Conservation (phyloP, 2,888 invertebrate genomes). For the Nipponacmea schrenckii region DNA sequence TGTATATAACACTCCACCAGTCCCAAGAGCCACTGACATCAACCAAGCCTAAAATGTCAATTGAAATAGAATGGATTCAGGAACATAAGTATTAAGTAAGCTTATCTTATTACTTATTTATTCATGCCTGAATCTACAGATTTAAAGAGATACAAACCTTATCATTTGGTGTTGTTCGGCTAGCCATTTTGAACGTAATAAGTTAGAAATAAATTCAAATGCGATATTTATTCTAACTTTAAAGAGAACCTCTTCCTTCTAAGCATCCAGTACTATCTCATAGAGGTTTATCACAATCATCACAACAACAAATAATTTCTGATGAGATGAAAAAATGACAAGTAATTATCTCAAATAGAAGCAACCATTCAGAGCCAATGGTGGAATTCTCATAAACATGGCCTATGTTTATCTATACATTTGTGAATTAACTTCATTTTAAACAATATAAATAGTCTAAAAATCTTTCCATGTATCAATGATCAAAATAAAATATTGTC, state of each 20-base stretch:
- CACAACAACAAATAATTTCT: not conserved
- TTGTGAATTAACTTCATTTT: not conserved
- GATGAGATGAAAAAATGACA: not conserved
- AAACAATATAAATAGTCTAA: not conserved
- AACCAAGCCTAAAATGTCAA: no score
- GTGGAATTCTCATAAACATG: not conserved
- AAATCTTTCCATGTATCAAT: not conserved
- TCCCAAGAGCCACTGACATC: no score
- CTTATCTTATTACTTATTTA: no score
- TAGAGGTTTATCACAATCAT: no score
- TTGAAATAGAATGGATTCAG: no score
- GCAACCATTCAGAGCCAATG: not conserved
- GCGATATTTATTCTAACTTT: no score
- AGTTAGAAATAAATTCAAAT: not conserved
- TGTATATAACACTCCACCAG: no score
- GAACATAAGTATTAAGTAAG: no score
- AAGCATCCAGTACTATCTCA: no score
- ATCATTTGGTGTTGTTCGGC: conserved; percentile 34
- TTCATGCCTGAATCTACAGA: no score
- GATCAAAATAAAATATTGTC: conserved; percentile 7
- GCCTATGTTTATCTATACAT: not conserved
- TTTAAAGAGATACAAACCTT: conserved; percentile 26
- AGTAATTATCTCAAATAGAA: not conserved
- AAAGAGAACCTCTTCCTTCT: no score
- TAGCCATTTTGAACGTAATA: conserved; percentile 28